phyloP scores from a whole-genome alignment of 2,888 invertebrate species.

The Celastrina argiolus region DNA sequence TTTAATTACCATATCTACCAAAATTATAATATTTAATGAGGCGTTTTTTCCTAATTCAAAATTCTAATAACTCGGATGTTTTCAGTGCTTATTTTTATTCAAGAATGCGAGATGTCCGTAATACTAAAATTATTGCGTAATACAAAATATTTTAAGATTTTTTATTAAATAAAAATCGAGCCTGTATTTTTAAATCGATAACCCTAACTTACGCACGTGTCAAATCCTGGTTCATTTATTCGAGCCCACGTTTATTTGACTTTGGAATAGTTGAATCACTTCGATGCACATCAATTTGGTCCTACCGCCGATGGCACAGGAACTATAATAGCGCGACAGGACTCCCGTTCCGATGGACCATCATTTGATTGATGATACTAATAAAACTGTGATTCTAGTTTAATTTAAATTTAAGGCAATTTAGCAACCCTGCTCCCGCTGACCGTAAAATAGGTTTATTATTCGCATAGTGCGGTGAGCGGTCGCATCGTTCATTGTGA shows the following conservation, averaged over 20 bases:
- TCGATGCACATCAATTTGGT: slow-evolving; percentile 43
- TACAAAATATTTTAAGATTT: background rate
- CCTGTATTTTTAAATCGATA: slow-evolving; percentile 24
- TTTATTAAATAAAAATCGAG: background rate
- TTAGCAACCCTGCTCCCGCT: slow-evolving; percentile 62
- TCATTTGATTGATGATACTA: slow-evolving; percentile 76
- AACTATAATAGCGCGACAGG: slow-evolving; percentile 45
- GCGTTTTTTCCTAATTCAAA: background rate
- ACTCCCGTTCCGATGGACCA: slow-evolving; percentile 54
- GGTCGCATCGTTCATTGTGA: slow-evolving; percentile 53
- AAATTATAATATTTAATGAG: too few species aligned
- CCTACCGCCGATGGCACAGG: slow-evolving; percentile 45
- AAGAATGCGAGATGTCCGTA: background rate
- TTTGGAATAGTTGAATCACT: slow-evolving; percentile 53
- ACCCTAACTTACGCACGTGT: slow-evolving; percentile 51
- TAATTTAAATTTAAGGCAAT: slow-evolving; percentile 78
- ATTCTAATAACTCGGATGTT: background rate
- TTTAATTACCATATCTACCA: too few species aligned
- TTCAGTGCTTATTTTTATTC: background rate
- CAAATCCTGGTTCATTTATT: slow-evolving; percentile 71
- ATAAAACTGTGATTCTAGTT: slow-evolving; percentile 76
- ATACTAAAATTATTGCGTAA: background rate
- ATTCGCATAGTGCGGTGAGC: slow-evolving; percentile 51
- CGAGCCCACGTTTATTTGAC: slow-evolving; percentile 72
- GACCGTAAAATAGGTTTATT: slow-evolving; percentile 71